Percentiles rank a stretch among this genome's conserved stretches.
phyloP scores from a whole-genome alignment of 92 coral and sea anemone species.

The Porites evermanni region DNA sequence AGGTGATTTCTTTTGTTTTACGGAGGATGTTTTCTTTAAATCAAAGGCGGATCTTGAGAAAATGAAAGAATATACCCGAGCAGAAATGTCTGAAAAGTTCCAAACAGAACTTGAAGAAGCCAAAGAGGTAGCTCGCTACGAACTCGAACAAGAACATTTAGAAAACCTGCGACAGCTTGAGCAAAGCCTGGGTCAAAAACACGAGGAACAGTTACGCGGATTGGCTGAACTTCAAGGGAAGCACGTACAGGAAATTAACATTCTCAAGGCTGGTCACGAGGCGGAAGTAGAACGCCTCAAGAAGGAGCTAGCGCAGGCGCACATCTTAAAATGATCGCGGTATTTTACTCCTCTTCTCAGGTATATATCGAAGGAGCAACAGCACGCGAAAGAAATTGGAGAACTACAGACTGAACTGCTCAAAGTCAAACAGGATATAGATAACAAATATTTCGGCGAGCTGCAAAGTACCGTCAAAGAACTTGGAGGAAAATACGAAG shows the following conservation, averaged over 20 bases:
- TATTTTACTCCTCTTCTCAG: constrained; percentile 42
- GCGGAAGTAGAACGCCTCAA: constrained; percentile 65
- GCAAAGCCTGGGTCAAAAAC: constrained; percentile 80
- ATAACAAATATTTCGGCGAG: constrained; percentile 68
- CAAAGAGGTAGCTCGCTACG: constrained; percentile 89
- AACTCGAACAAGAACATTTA: constrained; percentile 93
- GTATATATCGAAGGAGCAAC: constrained; percentile 77
- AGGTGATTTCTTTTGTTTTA: too few relatives aligned
- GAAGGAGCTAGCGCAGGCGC: constrained; percentile 66
- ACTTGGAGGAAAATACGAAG: constrained; percentile 80
- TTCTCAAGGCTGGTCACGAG: constrained; percentile 62
- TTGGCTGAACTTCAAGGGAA: constrained; percentile 83
- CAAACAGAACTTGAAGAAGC: constrained; percentile 93
- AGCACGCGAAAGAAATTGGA: constrained; percentile 69
- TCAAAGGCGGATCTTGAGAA: constrained; percentile 68
- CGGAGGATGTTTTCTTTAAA: not conserved
- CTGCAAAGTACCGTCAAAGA: constrained; percentile 81
- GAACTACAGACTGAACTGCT: constrained; percentile 81
- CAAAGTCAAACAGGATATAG: constrained; percentile 71
- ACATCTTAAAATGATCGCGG: not conserved
- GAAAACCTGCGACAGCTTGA: constrained; percentile 93
- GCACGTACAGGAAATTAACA: constrained; percentile 80
- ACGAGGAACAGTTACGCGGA: constrained; percentile 87
- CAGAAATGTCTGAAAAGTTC: constrained; percentile 76
- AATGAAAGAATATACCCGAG: constrained; percentile 71